A percentile compares a stretch with the other conserved stretches of the same genome.
Conservation (phyloP, 2,797 vertebrate species). For the Brachymystax lenok region DNA sequence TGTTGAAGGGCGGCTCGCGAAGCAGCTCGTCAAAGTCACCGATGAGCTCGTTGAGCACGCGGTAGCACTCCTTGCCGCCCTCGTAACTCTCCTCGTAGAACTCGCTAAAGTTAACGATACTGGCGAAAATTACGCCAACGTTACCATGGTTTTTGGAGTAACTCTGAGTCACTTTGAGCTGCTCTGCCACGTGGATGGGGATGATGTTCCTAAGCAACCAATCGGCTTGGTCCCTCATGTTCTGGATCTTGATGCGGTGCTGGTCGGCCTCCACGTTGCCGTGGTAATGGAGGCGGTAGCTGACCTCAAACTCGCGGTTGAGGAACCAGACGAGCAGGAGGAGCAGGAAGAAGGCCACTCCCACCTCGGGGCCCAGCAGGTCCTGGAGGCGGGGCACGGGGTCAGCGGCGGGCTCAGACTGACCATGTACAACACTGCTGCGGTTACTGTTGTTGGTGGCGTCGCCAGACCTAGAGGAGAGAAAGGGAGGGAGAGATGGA, state of each 20-base stretch:
- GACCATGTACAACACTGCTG: constrained; percentile 41
- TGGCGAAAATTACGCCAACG: constrained; percentile 95
- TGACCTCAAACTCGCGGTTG: constrained; percentile 96
- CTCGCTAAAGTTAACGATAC: constrained; percentile 99
- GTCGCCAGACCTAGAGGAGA: constrained; percentile 48
- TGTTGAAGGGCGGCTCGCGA: constrained; percentile 82
- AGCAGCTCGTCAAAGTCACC: constrained; percentile 97
- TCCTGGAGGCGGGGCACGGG: constrained; percentile 64
- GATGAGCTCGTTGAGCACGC: constrained; percentile 96
- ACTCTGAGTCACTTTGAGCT: constrained; percentile 97
- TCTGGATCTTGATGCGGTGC: constrained; percentile 98
- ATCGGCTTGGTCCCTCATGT: constrained; percentile 96
- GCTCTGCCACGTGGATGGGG: constrained; percentile 95
- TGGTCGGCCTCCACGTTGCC: constrained; percentile 95
- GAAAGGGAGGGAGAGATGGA: neutral
- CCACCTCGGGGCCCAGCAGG: constrained; percentile 82
- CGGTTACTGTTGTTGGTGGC: constrained; percentile 49
- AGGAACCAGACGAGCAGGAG: constrained; percentile 97
- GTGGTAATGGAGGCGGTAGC: constrained; percentile 96
- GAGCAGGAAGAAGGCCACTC: constrained; percentile 89
- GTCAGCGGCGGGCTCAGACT: constrained; percentile 17
- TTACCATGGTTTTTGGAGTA: constrained; percentile 98
- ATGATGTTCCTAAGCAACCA: constrained; percentile 98
- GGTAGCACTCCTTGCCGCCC: constrained; percentile 97
- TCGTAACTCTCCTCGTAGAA: constrained; percentile 99